Base-by-base conservation (phyloP, 2,797 vertebrate species). In the Halcyon smyrnensis region DNA sequence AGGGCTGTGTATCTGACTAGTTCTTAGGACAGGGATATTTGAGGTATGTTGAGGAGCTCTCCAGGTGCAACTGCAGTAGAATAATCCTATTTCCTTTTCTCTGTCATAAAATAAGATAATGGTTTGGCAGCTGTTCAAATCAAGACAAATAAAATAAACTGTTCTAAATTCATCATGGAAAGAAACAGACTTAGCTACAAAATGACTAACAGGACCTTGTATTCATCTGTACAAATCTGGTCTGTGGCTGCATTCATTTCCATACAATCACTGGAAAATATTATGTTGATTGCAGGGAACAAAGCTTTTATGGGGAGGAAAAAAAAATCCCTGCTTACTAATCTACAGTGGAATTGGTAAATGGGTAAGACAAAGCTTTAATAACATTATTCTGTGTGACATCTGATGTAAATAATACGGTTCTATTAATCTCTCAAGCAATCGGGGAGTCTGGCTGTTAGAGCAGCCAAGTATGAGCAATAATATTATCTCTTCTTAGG, bases 351-450 rank as follows among this genome's bases (percentile, higher is more conserved):
- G 91, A 97, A 96, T 83, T 96, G 96, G 97, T 93, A 96, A 97
- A 91, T 89, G 93, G 80, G 69, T 94, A 95, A 93, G 94, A 83
- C 89, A 89, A 77, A 82, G 91, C 91, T 96, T 94, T 96, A 96
- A 92, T 96, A 89, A 96, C 68, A 89, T 95, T 95, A 91, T 97
- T 94, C 97, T 81, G 83, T 45, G 93, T 36, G 30, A 91, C 76
- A 73, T 70, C 95, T 94, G 97, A 97, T 97, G 96, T 97, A 96
- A 98, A 98, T 97, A 98, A 92, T 89, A 93, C 81, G 73, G 93
- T 89, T 84, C 90, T 95, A 65, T 91, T 97, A 96, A 97, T 98
- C 97, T 97, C 94, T 85, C 94, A 86, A 97, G 96, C 96, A 96
- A 81, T 96, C 97, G 86, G 97, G 95, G 97, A 69, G 91, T 89